Conservation (phyloP, 2,797 vertebrate species). For the Perdix hodgsoniae region DNA sequence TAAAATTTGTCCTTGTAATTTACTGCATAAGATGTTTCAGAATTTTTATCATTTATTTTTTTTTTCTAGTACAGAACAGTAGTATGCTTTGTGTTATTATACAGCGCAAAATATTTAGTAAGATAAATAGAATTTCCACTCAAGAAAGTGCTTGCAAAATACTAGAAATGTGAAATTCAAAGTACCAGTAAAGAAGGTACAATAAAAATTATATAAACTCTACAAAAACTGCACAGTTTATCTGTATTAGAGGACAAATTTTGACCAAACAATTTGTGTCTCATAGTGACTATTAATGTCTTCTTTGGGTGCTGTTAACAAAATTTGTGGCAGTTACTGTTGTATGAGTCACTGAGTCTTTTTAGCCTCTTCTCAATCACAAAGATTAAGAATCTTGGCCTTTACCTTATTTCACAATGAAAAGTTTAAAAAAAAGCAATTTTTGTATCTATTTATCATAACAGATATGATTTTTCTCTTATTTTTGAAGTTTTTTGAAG, state of each 20-base stretch:
- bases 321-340: background rate
- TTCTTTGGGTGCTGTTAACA: background rate
- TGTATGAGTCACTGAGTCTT: background rate
- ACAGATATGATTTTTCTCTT: background rate
- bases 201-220: background rate
- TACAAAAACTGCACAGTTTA: background rate
- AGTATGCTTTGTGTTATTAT: background rate
- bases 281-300: fast-evolving
- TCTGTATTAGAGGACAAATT: background rate
- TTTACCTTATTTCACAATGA: background rate
- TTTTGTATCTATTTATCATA: background rate
- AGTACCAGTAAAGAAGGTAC: background rate
- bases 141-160: background rate
- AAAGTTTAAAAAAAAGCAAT: background rate
- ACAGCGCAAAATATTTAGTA: background rate
- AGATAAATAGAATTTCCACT: background rate
- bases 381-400: background rate
- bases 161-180: background rate
- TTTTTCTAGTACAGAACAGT: background rate
- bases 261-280: background rate
- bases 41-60: too few species aligned
- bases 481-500: background rate
- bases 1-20: conserved; percentile 63
- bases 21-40: background rate
- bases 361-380: background rate